These are phyloP conservation scores for Lordiphosa collinella DNA, from an alignment of 1,140 invertebrate species.

Conservation along the genomic window DNA sequence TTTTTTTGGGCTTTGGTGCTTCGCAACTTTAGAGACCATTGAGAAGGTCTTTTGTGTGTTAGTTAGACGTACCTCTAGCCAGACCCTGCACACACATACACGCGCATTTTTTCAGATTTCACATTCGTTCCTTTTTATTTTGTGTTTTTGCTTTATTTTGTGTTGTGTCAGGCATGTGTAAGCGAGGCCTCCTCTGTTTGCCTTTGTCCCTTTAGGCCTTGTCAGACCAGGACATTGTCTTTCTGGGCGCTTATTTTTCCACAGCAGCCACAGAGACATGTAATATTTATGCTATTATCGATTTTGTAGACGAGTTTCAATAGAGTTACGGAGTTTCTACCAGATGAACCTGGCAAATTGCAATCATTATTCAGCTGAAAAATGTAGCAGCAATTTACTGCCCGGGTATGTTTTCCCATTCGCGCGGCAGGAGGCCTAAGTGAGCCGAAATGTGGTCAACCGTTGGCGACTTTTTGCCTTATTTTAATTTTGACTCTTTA, in stretches of 20 bases:
- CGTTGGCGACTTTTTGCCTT: constrained; percentile 45
- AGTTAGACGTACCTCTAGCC: constrained; percentile 28
- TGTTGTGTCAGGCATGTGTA: constrained; percentile 60
- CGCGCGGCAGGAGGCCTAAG: constrained; percentile 1
- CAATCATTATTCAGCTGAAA: constrained; percentile 65
- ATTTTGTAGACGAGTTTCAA: constrained; percentile 63
- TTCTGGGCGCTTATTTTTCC: constrained; percentile 19
- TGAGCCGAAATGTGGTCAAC: constrained; percentile 49
- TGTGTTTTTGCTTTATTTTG: constrained; percentile 1
- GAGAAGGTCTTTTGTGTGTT: constrained; percentile 63
- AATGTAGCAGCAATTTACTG: no score
- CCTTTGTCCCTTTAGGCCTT: constrained; percentile 52
- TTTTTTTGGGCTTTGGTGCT: constrained; percentile 16
- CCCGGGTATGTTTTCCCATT: no score
- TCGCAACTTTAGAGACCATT: constrained; percentile 59
- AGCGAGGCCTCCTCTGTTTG: constrained; percentile 34
- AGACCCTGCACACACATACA: constrained; percentile 18
- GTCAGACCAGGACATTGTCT: constrained; percentile 64
- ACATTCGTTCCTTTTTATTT: constrained; percentile 36
- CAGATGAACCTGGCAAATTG: constrained; percentile 58
- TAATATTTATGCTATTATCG: constrained; percentile 77
- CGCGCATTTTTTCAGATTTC: constrained; percentile 29
- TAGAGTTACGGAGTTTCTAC: constrained; percentile 28
- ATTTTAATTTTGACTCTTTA: constrained; percentile 76
- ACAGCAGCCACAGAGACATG: constrained; percentile 35